These are phyloP conservation scores for Actinostola sp. DNA, from an alignment of 92 coral and sea anemone genomes.

Conservation along the genomic window DNA sequence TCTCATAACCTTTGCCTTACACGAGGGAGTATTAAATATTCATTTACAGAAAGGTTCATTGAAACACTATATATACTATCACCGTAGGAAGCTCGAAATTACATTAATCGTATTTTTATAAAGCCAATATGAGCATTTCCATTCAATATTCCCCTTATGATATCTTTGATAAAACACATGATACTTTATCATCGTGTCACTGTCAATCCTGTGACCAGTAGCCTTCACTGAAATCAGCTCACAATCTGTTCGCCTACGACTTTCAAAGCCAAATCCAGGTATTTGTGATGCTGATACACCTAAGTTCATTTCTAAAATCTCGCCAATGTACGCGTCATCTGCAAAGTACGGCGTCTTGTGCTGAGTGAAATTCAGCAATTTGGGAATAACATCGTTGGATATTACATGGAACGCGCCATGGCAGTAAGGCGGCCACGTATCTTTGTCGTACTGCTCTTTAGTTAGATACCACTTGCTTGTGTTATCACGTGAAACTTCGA, in stretches of 20 bases:
- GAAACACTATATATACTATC: no score
- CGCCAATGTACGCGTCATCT: constrained; percentile 8
- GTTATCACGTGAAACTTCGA: background rate
- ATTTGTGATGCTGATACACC: background rate
- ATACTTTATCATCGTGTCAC: background rate
- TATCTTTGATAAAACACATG: background rate
- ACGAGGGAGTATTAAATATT: no score
- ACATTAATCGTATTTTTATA: no score
- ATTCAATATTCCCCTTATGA: background rate
- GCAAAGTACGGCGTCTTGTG: background rate
- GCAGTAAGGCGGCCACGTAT: constrained; percentile 1
- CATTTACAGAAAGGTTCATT: no score
- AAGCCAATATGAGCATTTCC: constrained; percentile 2
- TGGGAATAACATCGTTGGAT: constrained; percentile 13
- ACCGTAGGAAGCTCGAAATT: no score
- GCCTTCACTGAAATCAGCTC: background rate
- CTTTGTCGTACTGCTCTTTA: background rate
- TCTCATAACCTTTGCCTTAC: no score
- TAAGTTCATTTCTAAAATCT: background rate
- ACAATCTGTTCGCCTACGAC: background rate
- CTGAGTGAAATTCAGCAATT: background rate
- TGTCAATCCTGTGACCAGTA: background rate
- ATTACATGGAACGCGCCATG: constrained; percentile 19
- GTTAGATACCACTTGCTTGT: constrained; percentile 9
- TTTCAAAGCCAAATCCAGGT: background rate